phyloP scores from a whole-genome alignment of 2,888 invertebrate genomes.

The Cephalotes varians region DNA sequence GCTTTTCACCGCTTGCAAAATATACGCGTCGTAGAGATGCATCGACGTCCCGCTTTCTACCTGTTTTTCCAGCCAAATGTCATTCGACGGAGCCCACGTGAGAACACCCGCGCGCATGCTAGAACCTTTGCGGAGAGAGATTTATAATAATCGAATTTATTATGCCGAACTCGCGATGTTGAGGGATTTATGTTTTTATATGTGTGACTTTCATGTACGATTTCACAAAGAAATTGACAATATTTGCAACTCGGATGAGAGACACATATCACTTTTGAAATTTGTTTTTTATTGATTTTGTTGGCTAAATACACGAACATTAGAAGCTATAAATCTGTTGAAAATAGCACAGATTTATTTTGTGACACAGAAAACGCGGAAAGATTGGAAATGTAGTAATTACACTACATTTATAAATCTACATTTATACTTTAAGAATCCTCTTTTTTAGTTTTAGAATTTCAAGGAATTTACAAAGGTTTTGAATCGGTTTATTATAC shows the following conservation, averaged over 20 bases:
- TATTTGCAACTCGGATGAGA: not conserved
- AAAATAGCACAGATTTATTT: not conserved
- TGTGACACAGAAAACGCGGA: not conserved
- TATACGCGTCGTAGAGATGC: slow-evolving; percentile 32
- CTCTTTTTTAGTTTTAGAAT: not conserved
- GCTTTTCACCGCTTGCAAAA: slow-evolving; percentile 73
- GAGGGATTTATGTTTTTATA: slow-evolving; percentile 19
- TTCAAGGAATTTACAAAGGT: slow-evolving; percentile 2
- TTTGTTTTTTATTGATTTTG: slow-evolving; percentile 1
- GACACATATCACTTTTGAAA: not conserved
- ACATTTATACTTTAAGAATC: not conserved
- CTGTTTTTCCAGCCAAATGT: slow-evolving; percentile 71
- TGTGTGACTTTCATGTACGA: not conserved
- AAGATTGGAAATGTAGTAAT: not conserved
- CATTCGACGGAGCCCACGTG: slow-evolving; percentile 59
- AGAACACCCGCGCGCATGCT: slow-evolving; percentile 51
- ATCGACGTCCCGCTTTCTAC: slow-evolving; percentile 66
- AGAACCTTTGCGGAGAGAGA: slow-evolving; percentile 53
- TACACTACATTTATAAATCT: not conserved
- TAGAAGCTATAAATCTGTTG: slow-evolving; percentile 14
- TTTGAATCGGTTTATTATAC: not conserved
- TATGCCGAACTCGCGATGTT: slow-evolving; percentile 34
- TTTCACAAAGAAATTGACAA: not conserved
- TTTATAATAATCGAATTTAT: slow-evolving; percentile 59
- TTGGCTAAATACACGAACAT: not conserved